Conservation (phyloP, 2,888 invertebrate genomes). For the Ichneumon xanthorius region DNA sequence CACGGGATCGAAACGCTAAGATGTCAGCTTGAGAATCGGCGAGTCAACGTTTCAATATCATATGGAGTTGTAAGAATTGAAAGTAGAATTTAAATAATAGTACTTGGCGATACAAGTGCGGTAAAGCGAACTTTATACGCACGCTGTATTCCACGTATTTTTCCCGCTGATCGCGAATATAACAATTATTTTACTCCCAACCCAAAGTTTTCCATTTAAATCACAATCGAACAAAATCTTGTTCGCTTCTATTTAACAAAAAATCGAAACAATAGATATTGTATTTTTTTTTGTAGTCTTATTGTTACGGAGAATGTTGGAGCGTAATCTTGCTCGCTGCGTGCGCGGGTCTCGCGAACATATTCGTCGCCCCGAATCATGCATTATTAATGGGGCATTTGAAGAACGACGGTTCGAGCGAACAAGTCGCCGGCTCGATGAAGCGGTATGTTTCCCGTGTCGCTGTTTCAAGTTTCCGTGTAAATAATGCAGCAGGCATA, state of each 20-base stretch:
- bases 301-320: not conserved
- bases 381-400: slow-evolving; percentile 8
- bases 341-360: not conserved
- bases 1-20: too few relatives aligned
- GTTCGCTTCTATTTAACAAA: not conserved
- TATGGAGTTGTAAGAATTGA: too few relatives aligned
- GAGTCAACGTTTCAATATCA: too few relatives aligned
- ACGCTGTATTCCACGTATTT: too few relatives aligned
- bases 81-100: too few relatives aligned
- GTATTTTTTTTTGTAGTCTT: not conserved
- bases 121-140: too few relatives aligned
- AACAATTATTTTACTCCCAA: too few relatives aligned
- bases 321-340: not conserved
- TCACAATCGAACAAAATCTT: not conserved
- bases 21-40: too few relatives aligned
- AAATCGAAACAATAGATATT: too few relatives aligned
- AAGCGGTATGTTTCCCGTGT: slow-evolving; percentile 32
- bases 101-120: too few relatives aligned
- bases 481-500: slow-evolving; percentile 52
- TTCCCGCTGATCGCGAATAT: too few relatives aligned
- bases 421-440: slow-evolving; percentile 16
- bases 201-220: too few relatives aligned
- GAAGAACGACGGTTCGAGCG: slow-evolving; percentile 28
- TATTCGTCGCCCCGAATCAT: not conserved
- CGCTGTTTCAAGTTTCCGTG: slow-evolving; percentile 34